A percentile compares a stretch with the other conserved stretches of the same genome.
Conservation (phyloP, 2,888 invertebrate species). For the Brachylomia viminalis region DNA sequence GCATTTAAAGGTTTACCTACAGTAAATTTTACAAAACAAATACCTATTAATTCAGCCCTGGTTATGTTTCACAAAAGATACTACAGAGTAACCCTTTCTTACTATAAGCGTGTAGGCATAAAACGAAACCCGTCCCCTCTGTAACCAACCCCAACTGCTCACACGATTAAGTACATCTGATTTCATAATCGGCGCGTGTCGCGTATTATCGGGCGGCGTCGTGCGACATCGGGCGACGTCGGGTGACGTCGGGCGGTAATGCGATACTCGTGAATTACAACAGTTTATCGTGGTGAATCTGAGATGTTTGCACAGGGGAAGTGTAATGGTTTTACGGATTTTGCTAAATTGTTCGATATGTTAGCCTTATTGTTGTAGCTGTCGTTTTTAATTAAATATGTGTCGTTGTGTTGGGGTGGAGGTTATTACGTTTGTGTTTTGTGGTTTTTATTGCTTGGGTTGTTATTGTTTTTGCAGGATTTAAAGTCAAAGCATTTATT, state of each 20-base stretch:
- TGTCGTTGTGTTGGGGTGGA: conserved; percentile 26
- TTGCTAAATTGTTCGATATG: conserved; percentile 78
- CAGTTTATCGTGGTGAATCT: conserved; percentile 85
- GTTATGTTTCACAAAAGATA: no score
- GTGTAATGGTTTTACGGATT: conserved; percentile 82
- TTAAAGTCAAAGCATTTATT: no score
- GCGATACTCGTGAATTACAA: conserved; percentile 88
- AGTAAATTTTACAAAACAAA: no score
- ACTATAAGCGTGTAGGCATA: conserved; percentile 54
- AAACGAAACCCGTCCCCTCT: conserved; percentile 64
- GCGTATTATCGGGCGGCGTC: conserved; percentile 86
- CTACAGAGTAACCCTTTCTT: no score
- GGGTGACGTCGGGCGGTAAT: conserved; percentile 71
- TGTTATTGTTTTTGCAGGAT: background rate
- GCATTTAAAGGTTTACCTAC: no score
- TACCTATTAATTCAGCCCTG: no score
- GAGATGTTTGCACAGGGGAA: conserved; percentile 71
- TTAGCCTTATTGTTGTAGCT: conserved; percentile 71
- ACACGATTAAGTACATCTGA: conserved; percentile 78
- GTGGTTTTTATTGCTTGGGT: conserved; percentile 25
- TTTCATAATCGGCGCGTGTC: conserved; percentile 88
- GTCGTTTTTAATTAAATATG: conserved; percentile 69
- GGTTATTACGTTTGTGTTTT: conserved; percentile 25
- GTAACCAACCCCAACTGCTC: conserved; percentile 59
- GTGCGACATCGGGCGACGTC: conserved; percentile 51